phyloP scores from a whole-genome alignment of 2,113 vertebrate genomes.

The Neodon shergylaensis region DNA sequence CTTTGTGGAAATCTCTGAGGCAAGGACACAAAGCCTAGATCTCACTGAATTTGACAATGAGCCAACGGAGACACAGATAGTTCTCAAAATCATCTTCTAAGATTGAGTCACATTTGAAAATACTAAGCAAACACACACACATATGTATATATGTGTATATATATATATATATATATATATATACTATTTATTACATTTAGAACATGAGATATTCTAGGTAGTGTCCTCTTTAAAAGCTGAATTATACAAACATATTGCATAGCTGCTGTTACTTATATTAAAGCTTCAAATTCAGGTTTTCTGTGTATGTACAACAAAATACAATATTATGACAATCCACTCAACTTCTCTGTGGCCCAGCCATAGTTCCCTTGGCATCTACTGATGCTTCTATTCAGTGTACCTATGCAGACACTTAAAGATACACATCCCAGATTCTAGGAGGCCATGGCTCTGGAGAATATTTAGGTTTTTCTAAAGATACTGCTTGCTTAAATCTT shows the following conservation, averaged over 20 bases:
- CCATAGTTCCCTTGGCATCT: neutral
- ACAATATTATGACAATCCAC: neutral
- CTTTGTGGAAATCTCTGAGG: too few relatives aligned
- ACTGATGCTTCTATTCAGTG: neutral
- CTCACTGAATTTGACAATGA: too few relatives aligned
- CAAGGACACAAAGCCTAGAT: too few relatives aligned
- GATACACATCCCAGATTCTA: neutral
- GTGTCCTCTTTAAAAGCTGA: neutral
- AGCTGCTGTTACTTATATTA: neutral
- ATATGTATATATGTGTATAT: accelerated
- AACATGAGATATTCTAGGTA: neutral
- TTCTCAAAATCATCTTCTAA: too few relatives aligned
- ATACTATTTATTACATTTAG: too few relatives aligned
- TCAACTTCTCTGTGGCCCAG: neutral
- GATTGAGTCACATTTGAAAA: too few relatives aligned
- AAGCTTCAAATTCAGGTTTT: neutral
- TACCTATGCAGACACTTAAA: neutral
- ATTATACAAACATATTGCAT: neutral
- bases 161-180: too few relatives aligned
- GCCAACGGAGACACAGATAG: too few relatives aligned
- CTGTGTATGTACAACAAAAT: neutral
- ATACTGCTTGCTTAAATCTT: neutral
- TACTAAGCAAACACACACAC: too few relatives aligned
- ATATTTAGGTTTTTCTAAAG: neutral
- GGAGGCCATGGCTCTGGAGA: neutral